Conservation (phyloP, 37 sponge, comb jelly and placozoan species). For the Spongia lamella region DNA sequence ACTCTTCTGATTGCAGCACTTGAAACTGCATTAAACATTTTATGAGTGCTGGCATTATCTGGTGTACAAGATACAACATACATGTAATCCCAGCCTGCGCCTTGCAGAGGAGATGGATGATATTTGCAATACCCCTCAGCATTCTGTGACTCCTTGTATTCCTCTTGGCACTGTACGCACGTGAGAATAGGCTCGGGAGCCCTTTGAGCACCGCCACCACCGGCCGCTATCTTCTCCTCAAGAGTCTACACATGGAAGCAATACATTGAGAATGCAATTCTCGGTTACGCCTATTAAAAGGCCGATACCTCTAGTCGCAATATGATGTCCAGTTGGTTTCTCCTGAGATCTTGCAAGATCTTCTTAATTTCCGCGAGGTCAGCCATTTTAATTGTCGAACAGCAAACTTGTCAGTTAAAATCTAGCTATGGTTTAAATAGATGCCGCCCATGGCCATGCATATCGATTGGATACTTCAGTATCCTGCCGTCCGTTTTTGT, state of each 20-base stretch:
- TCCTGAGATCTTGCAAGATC: slow-evolving; percentile 23
- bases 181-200: slow-evolving; percentile 73
- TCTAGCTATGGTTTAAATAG: too few relatives aligned
- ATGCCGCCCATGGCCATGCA: too few relatives aligned
- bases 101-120: slow-evolving; percentile 33
- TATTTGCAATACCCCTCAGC: slow-evolving; percentile 62
- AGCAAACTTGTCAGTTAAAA: too few relatives aligned
- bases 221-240: slow-evolving; percentile 22
- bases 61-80: too few relatives aligned
- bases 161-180: slow-evolving; percentile 63
- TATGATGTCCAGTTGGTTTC: slow-evolving; percentile 36
- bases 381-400: slow-evolving; percentile 16
- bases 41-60: not conserved
- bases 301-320: slow-evolving; percentile 16
- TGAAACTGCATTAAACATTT: slow-evolving; percentile 39
- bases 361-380: slow-evolving; percentile 32
- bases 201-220: slow-evolving; percentile 14
- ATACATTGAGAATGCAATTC: not conserved
- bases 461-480: too few relatives aligned
- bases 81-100: slow-evolving; percentile 17
- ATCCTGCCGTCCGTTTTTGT: too few relatives aligned
- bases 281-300: not conserved
- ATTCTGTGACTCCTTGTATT: slow-evolving; percentile 76
- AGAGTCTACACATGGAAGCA: slow-evolving; percentile 20
- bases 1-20: slow-evolving; percentile 44